phyloP scores from a whole-genome alignment of 2,888 invertebrate species.

The Neoitamus cyanurus region DNA sequence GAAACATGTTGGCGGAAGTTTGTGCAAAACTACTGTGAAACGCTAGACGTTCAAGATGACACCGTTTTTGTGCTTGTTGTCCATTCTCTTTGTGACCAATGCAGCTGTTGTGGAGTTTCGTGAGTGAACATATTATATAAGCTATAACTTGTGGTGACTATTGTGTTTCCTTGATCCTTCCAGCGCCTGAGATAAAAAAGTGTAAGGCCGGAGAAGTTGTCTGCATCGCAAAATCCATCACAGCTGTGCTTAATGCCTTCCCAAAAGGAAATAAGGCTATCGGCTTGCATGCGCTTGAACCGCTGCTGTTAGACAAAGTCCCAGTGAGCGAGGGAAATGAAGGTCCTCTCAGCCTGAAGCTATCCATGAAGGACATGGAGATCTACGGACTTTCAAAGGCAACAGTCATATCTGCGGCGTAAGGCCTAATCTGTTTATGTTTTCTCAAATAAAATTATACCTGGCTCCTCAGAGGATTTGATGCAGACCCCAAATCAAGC shows the following conservation, averaged over 20 bases:
- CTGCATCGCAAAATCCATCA: slow-evolving; percentile 49
- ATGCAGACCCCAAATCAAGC: slow-evolving; percentile 54
- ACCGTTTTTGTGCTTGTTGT: neutral
- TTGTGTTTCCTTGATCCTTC: neutral
- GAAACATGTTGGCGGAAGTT: neutral
- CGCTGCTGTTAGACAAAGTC: slow-evolving; percentile 40
- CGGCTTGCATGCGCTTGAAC: slow-evolving; percentile 44
- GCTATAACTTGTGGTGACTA: neutral
- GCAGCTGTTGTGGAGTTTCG: neutral
- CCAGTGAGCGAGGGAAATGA: slow-evolving; percentile 6
- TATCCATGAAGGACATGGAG: slow-evolving; percentile 44
- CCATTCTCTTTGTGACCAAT: neutral
- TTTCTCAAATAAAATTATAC: neutral
- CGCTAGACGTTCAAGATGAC: neutral
- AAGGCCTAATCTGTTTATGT: neutral
- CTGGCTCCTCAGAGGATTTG: slow-evolving; percentile 55
- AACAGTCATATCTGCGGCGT: neutral
- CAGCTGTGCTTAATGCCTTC: slow-evolving; percentile 44
- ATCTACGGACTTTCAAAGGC: neutral
- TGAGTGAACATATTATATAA: neutral
- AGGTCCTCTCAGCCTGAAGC: slow-evolving; percentile 31
- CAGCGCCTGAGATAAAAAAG: slow-evolving; percentile 50
- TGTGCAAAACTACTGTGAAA: neutral
- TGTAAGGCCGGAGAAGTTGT: slow-evolving; percentile 50
- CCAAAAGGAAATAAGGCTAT: slow-evolving; percentile 49